Conservation (phyloP, 2,797 vertebrate species). For the Lepus oiostolus region DNA sequence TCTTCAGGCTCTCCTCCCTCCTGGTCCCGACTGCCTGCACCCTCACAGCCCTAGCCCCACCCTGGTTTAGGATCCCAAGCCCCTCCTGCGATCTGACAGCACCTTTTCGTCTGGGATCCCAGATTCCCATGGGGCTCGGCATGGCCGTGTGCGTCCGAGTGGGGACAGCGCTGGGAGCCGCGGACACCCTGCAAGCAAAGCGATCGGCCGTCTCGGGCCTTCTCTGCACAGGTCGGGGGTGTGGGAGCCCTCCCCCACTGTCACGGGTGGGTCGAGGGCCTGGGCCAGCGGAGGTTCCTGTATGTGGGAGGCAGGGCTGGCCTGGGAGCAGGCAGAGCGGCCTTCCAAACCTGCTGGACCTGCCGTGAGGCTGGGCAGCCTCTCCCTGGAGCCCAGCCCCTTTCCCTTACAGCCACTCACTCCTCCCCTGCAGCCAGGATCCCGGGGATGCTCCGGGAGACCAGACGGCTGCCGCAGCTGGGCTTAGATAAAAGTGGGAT, state of each 20-base stretch:
- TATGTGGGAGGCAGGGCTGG: background rate
- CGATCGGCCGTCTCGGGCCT: conserved; percentile 88
- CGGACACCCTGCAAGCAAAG: conserved; percentile 88
- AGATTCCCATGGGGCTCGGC: conserved; percentile 92
- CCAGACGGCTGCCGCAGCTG: background rate
- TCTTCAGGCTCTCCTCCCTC: background rate
- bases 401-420: background rate
- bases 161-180: conserved; percentile 93
- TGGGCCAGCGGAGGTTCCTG: background rate
- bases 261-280: background rate
- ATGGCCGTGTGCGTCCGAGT: conserved; percentile 91
- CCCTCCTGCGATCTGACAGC: background rate
- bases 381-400: too few species aligned
- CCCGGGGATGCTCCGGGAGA: background rate
- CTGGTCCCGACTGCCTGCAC: background rate
- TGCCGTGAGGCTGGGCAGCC: background rate
- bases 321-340: background rate
- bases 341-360: background rate
- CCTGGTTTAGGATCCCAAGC: background rate
- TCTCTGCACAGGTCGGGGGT: conserved; percentile 90
- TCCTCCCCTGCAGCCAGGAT: background rate
- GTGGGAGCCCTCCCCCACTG: background rate
- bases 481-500: background rate
- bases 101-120: background rate
- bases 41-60: background rate